phyloP scores from a whole-genome alignment of 2,113 vertebrate genomes.

The Misgurnus mizolepis region DNA sequence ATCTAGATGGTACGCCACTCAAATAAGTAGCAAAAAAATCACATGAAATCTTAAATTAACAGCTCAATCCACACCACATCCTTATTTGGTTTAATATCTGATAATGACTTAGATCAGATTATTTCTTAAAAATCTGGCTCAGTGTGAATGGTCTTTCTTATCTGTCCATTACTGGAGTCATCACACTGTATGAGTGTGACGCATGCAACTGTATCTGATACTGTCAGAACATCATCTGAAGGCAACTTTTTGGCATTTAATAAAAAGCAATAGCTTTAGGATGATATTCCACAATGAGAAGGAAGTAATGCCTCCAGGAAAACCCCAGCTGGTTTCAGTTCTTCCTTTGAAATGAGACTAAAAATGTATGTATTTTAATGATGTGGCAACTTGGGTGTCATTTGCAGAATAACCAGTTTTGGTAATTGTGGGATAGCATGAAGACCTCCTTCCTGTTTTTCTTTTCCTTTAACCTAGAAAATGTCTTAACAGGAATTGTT shows the following conservation, averaged over 20 bases:
- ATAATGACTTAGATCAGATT: too few relatives aligned
- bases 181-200: too few relatives aligned
- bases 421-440: background rate
- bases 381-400: background rate
- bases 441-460: conserved; percentile 9
- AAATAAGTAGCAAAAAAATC: too few relatives aligned
- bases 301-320: background rate
- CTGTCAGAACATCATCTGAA: too few relatives aligned
- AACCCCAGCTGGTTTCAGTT: background rate
- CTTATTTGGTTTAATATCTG: too few relatives aligned
- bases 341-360: background rate
- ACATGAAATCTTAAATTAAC: too few relatives aligned
- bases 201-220: too few relatives aligned
- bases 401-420: background rate
- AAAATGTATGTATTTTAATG: background rate
- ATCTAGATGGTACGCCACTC: too few relatives aligned
- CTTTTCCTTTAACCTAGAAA: background rate
- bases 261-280: background rate
- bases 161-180: too few relatives aligned
- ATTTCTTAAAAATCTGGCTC: too few relatives aligned
- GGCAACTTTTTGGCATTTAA: background rate
- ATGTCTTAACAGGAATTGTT: background rate
- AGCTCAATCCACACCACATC: too few relatives aligned
- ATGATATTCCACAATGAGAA: conserved; percentile 19
- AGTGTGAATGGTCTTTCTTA: too few relatives aligned